These are phyloP conservation scores for Anthophora plumipes DNA, from an alignment of 2,888 invertebrate species.

Conservation along the genomic window DNA sequence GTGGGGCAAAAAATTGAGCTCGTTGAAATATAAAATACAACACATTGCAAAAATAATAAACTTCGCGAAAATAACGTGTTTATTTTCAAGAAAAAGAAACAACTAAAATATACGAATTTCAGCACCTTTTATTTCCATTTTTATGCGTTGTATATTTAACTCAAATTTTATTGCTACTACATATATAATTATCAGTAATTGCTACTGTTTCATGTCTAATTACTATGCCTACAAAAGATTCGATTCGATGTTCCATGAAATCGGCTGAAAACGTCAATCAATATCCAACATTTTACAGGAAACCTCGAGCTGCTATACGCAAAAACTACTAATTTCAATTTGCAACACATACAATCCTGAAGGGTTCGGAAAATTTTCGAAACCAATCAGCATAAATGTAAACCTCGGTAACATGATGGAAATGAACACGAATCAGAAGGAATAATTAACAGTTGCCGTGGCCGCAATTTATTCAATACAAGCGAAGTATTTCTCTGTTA, in stretches of 20 bases:
- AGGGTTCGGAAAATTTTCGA: not conserved
- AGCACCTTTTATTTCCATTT: no score
- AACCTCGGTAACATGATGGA: not conserved
- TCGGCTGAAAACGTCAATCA: not conserved
- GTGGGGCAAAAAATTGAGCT: no score
- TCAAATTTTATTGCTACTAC: no score
- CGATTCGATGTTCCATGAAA: not conserved
- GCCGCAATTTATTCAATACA: not conserved
- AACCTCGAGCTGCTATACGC: not conserved
- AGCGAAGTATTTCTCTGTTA: not conserved
- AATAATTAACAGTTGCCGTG: slow-evolving; percentile 22
- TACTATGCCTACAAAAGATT: not conserved
- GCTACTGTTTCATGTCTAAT: not conserved
- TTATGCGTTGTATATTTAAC: no score
- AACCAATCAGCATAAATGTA: not conserved
- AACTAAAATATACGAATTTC: no score
- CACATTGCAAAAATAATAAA: no score
- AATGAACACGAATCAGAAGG: not conserved
- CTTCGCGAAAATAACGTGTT: no score
- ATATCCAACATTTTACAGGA: not conserved
- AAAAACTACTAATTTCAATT: slow-evolving; percentile 10
- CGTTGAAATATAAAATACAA: no score
- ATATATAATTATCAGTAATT: not conserved
- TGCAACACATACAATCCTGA: not conserved
- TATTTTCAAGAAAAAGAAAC: no score